A percentile compares a stretch with the other conserved stretches of the same genome.
These are phyloP conservation scores for Todus mexicanus DNA, from an alignment of 2,797 vertebrate species.

Conservation along the genomic window DNA sequence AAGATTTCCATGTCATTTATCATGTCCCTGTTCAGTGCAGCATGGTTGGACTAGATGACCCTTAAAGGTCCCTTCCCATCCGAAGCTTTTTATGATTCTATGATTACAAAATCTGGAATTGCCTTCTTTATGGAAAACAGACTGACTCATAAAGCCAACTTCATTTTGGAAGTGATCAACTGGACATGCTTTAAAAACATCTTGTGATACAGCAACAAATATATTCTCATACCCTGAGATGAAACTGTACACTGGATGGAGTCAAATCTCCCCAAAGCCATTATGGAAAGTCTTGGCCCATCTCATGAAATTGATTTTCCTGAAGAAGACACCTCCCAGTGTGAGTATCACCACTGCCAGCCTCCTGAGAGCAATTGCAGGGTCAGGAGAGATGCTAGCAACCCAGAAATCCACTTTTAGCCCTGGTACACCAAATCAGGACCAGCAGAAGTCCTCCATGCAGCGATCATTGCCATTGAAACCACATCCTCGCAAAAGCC, in stretches of 20 bases:
- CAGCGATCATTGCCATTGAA: neutral
- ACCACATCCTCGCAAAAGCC: neutral
- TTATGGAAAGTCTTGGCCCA: neutral
- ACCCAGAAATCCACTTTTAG: neutral
- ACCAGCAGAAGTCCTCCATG: neutral
- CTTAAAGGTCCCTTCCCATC: neutral
- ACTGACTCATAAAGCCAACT: neutral
- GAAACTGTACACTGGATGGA: neutral
- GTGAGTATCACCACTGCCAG: neutral
- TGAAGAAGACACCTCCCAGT: neutral
- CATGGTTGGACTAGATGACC: neutral
- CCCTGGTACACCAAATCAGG: accelerated
- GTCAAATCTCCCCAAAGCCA: neutral
- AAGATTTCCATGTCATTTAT: neutral
- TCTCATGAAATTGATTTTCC: neutral
- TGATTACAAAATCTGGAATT: neutral
- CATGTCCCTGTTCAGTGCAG: neutral
- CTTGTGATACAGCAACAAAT: neutral
- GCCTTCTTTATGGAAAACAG: neutral
- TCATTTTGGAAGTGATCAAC: neutral
- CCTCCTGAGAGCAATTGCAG: neutral
- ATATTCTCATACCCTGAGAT: neutral
- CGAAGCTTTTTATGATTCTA: neutral
- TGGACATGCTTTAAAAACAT: neutral
- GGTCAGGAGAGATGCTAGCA: neutral